Evolutionary conservation across 2,797 vertebrate species (phyloP).

Genomic region (Sebastes ruberrimus): DNA sequence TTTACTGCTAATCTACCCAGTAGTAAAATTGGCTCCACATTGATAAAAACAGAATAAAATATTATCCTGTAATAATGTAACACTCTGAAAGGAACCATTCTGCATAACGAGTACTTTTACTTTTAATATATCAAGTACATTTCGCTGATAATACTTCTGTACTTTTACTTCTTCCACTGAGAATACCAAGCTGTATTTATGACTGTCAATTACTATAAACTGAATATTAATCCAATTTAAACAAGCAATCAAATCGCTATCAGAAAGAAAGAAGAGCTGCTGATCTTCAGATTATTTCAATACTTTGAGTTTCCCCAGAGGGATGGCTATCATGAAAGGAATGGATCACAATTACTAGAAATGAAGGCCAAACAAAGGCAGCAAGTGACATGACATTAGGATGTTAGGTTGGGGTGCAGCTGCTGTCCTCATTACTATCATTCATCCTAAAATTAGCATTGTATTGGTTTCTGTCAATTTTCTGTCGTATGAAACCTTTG

Average conservation of each 20-base stretch:
- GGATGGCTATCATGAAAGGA: neutral
- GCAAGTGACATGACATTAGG: neutral
- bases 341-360: neutral
- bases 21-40: neutral
- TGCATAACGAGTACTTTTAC: neutral
- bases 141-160: too few species aligned
- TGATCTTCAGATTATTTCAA: neutral
- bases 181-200: neutral
- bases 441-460: neutral
- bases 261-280: neutral
- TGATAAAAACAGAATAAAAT: neutral
- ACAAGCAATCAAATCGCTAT: neutral
- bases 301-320: neutral
- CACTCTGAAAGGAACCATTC: neutral
- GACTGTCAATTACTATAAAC: neutral
- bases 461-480: neutral
- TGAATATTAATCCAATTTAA: neutral
- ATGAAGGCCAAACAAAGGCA: neutral
- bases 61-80: neutral
- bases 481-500: neutral
- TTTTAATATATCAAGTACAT: too few species aligned
- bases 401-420: neutral
- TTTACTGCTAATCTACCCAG: neutral
- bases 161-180: too few species aligned
- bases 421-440: neutral